Base-by-base conservation (phyloP, 2,888 invertebrate species). In the Oligia strigilis region DNA sequence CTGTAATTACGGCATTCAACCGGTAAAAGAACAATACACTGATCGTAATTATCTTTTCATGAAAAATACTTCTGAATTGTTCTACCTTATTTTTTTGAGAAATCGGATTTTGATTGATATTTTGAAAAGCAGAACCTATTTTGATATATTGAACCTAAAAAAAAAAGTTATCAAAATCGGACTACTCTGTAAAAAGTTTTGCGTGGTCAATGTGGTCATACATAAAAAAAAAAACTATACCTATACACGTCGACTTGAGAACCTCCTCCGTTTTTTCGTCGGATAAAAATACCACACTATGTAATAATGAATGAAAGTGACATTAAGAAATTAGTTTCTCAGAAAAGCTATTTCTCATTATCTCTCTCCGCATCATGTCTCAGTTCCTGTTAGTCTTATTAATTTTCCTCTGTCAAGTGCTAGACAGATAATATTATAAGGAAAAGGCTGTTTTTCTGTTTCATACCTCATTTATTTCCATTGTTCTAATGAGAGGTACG, bases 351-450 rank as follows among this genome's bases (percentile, higher is more conserved):
- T 78, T 84, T 78, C 71, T 78, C 67, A 78, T 82, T 78, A 82
- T 71, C 36, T 58, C 43, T 67, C 19, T 46, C n/a, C 40, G 5
- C 69, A 65, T 73, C 29, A 14, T 52, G 65, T 78, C n/a, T 74
- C 9, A 70, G 73, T 82, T 86, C 83, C 78, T 78, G 70, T 82
- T 84, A 40, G 62, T 46, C 40, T 78, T 76, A 67, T 74, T 46
- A 46, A 46, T 46, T 86, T 75, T 55, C 70, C 13, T 58, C 36
- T 84, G 77, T 77, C 86, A 65, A 77, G 72, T 66, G 75, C 8
- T 23, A 73, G 40, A 73, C 66, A 72, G 36, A 75, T 74, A 76
- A 4, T 17, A 72, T 36, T 66, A 73, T 19, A 19, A 86, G 75
- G 55, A 75, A 83, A 78, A 55, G 0, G 2, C 36, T 40, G 14